Evolutionary conservation across 2,888 invertebrate genomes (phyloP), one percentile per base, ranked within the genome.

Genomic region (Lordiphosa andalusiaca): DNA sequence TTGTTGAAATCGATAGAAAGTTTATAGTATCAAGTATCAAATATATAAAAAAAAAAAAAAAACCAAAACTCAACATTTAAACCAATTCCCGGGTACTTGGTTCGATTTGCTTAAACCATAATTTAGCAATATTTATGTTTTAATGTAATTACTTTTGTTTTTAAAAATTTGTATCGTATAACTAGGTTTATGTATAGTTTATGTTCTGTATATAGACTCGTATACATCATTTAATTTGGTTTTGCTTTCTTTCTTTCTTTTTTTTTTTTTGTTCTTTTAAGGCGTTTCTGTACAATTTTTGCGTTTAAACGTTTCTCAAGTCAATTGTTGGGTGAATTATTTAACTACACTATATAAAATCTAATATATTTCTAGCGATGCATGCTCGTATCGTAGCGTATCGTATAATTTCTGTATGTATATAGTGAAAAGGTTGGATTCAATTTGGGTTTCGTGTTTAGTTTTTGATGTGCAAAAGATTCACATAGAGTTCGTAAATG

Each of bases 241-340:
- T 54, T 57, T 53, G 33, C 42, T 13, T 58, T n/a, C n/a, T n/a
- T n/a, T n/a, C n/a, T n/a, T 70, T 60, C 39, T 16, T 38, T 63
- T 62, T 64, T 59, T 48, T 47, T 35, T 53, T 54, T 37, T 33
- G 37, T 52, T 67, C 55, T 49, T 85, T 80, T 82, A 82, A 82
- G 82, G 82, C 82, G 82, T 85, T 86, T 86, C 82, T 82, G 85
- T 86, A 82, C 82, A 86, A 69, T 80, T 71, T 85, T 71, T 85
- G 86, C 82, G 65, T 72, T 76, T 65, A 67, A 77, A 71, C 80
- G 61, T 74, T 81, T 63, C 49, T 85, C 81, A 78, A 78, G 77
- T 85, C 77, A 76, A 67, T 77, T 62, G 58, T 75, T 72, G 59
- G 58, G 66, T 73, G 64, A 84, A 71, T 85, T 80, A 85, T 64